Evolutionary conservation across 2,797 vertebrate species (phyloP), one percentile per base, ranked within the genome.

Genomic region (Buphagus erythrorhynchus): DNA sequence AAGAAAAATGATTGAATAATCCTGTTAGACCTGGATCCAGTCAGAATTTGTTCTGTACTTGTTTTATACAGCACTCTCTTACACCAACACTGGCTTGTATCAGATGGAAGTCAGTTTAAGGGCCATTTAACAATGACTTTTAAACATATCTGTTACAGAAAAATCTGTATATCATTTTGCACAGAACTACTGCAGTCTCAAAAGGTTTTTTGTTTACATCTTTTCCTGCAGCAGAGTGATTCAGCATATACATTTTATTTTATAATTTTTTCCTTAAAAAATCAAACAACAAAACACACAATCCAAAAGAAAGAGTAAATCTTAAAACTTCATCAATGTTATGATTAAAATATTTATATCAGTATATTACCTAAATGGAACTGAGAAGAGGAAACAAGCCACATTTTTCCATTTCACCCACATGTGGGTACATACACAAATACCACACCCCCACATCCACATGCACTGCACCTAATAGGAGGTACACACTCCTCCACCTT

Each of bases 401-500:
- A 29, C 74, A 67, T 75, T 83, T 92, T 91, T 96, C 89, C 94
- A 78, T 84, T 75, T 93, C 11, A 0, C 67, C 77, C 80, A 92
- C 77, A 7, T 4, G 2, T 73, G 77, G 62, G 29, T 54, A 69
- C 38, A n/a, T 14, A 82, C 22, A 86, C 73, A 93, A 94, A 95
- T 45, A 86, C 51, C 80, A 46, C 83, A 65, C 90, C 35, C 54
- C 78, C 81, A 52, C 77, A 79, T 21, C 89, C 89, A 92, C 36
- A 17, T 77, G 84, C 71, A 77, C 33, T 35, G 48, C 40, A 58
- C 78, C 55, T 28, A 65, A 71, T 0, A 24, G 78, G 75, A 90
- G 68, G 61, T 72, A 83, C 91, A 95, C 71, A 93, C 72, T 91
- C 59, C 81, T 85, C 82, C 29, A 78, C 75, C 72, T 85, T 89